Evolutionary conservation across 37 sponge, comb jelly and placozoan genomes (phyloP), one percentile per base, ranked within the genome.

Genomic region (Beroe ovata): DNA sequence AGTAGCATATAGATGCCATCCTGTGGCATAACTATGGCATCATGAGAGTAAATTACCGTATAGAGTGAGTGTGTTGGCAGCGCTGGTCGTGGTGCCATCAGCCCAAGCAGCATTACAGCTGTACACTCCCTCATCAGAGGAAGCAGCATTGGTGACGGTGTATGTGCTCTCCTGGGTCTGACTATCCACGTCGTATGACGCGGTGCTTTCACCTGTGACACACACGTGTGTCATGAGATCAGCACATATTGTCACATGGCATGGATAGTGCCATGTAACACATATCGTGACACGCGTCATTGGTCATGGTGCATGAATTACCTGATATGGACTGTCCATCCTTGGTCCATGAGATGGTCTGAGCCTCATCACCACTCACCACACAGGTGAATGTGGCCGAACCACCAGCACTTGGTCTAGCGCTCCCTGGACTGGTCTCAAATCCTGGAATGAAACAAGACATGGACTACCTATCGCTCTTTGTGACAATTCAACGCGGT

Each of bases 351-450:
- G 54, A 21, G 1, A 77, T 77, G 28, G n/a, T 77, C 1, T 22
- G 22, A 37, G 84, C 54, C 63, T 62, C 28, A n/a, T 35, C 84
- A 42, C 84, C 84, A 77, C 84, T 77, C n/a, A 35, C 20, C 1
- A 77, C 54, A 40, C 84, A 77, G 84, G 84, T 77, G 47, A 77
- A 77, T 22, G 84, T 26, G 11, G 84, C 54, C 23, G 42, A 39
- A 25, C 33, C 84, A 14, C 84, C 84, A 3, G 33, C 54, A 6
- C 33, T 42, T 8, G 84, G 84, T 1, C 20, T 77, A 23, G 26
- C 36, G 21, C 35, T 41, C 54, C 0, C 28, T 26, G 84, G 84
- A 8, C 36, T 21, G 2, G 47, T 77, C 38, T 37, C 84, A 42
- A 77, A 42, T 6, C 84, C 84, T 77, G 84, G 84, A n/a, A n/a